Percentiles rank a stretch among this genome's conserved stretches.
These are phyloP conservation scores for Myoxocephalus aenaeus DNA, from an alignment of 2,797 vertebrate genomes.

Conservation along the genomic window DNA sequence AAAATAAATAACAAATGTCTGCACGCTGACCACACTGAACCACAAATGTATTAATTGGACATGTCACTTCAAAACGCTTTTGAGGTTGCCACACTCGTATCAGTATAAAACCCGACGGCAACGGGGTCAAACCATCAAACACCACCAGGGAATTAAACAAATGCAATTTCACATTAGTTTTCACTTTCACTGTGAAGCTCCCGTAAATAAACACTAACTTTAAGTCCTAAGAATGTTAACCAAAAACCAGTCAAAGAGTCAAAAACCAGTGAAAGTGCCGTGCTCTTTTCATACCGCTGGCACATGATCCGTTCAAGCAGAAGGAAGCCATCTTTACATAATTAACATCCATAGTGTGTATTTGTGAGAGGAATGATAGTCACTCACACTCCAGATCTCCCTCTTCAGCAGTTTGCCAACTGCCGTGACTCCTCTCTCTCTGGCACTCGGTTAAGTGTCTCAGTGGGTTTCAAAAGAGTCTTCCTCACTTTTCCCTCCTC, in stretches of 20 bases:
- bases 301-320: conserved; percentile 6
- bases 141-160: not conserved
- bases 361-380: conserved; percentile 35
- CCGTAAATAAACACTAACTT: not conserved
- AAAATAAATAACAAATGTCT: not conserved
- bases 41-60: not conserved
- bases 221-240: not conserved
- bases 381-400: conserved; percentile 58
- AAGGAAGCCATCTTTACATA: not conserved
- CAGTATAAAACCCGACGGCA: not conserved
- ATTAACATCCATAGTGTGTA: conserved; percentile 2
- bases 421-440: conserved; percentile 46
- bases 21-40: not conserved
- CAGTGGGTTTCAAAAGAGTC: conserved; percentile 62
- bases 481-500: conserved; percentile 37
- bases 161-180: not conserved
- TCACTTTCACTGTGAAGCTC: not conserved
- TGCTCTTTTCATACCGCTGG: not conserved
- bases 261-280: not conserved
- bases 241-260: not conserved
- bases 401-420: conserved; percentile 56
- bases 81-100: too few relatives aligned
- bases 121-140: not conserved
- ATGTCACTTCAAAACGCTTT: not conserved
- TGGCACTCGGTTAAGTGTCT: conserved; percentile 58